These are phyloP conservation scores for Zaprionus obscuricornis DNA, from an alignment of 2,888 invertebrate species.

Conservation along the genomic window DNA sequence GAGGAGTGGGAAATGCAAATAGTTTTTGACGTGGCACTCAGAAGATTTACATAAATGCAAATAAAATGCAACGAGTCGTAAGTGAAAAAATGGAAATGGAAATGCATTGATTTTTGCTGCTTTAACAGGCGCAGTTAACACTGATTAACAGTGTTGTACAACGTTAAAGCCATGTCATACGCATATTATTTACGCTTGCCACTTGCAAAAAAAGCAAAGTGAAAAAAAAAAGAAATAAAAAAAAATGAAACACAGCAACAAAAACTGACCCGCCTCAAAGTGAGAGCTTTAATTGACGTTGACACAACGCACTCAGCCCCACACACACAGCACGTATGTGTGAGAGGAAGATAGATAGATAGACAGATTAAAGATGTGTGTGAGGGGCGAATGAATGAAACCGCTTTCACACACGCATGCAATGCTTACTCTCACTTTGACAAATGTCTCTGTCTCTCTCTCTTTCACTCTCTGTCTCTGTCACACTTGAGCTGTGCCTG, in stretches of 20 bases:
- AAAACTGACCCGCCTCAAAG: not conserved
- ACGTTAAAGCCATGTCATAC: not conserved
- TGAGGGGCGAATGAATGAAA: no score
- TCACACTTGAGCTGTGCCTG: no score
- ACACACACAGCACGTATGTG: not conserved
- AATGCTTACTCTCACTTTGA: no score
- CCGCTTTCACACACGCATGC: no score
- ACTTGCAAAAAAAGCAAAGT: not conserved
- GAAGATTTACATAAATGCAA: conserved; percentile 40
- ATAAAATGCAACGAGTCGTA: conserved; percentile 20
- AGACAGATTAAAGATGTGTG: no score
- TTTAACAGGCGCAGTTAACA: no score
- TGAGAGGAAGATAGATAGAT: not conserved
- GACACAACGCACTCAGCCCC: not conserved
- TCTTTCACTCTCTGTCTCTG: no score
- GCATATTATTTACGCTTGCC: not conserved
- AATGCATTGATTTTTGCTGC: no score
- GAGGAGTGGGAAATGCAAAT: conserved; percentile 6
- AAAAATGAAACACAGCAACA: no score
- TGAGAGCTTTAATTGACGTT: not conserved
- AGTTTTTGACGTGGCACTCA: conserved; percentile 24
- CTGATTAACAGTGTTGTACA: not conserved
- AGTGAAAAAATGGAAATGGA: no score
- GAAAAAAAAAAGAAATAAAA: no score
- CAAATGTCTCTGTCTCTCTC: no score